Base-by-base conservation (phyloP, 2,888 invertebrate genomes). In the Diogma glabrata region DNA sequence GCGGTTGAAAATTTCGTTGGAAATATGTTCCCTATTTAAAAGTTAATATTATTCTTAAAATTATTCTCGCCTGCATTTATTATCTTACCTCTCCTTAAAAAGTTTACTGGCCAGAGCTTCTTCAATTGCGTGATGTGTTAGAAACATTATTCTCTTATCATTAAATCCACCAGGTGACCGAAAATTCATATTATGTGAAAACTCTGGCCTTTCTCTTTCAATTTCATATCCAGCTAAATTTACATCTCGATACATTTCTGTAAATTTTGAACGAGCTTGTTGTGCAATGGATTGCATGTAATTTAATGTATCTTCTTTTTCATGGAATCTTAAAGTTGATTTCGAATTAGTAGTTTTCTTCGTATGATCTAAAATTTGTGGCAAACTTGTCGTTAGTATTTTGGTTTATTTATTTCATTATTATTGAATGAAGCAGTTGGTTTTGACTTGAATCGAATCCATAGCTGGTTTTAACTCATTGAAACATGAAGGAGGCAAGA, bases 61-160 rank as follows among this genome's bases (percentile, higher is more conserved):
- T 12, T 24, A n/a, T n/a, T n/a, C n/a, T n/a, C n/a, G n/a, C n/a
- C 9, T 19, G 50, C 57, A n/a, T n/a, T n/a, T n/a, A n/a, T n/a
- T n/a, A n/a, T n/a, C n/a, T 58, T 60, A 72, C 72, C 70, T 70
- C 53, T 75, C 67, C 52, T 72, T 70, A 52, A 73, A 72, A 36
- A 71, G 65, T 57, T 71, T 69, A 1, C 72, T 74, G 1, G 75
- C 74, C 19, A 76, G 64, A 2, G 75, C 71, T 55, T 76, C 72
- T 56, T 75, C 72, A 56, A 76, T 58, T 2, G 75, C 77, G 52
- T 64, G 66, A 52, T 68, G 67, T 1, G 73, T 71, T 2, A 73
- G 59, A 19, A 65, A 64, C 56, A 71, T 67, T 10, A 71, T 71
- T 40, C 72, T 66, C 2, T 61, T 55, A 46, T 72, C 72, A n/a